Percentiles rank a stretch among this genome's conserved stretches.
Conservation (phyloP, 2,888 invertebrate genomes). For the Temnothorax unifasciatus region DNA sequence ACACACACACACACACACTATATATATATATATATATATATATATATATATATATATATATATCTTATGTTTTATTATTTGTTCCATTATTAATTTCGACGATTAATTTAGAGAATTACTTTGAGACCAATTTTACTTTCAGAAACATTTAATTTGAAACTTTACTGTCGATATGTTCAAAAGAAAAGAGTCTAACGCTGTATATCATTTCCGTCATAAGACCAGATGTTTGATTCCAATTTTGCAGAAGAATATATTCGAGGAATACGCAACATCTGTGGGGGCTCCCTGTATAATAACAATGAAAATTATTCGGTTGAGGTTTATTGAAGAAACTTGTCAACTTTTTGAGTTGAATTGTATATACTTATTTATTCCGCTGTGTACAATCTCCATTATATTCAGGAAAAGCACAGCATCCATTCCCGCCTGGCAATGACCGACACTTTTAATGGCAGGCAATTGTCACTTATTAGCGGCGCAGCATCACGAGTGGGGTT, state of each 20-base stretch:
- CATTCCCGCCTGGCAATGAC: slow-evolving; percentile 41
- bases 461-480: slow-evolving; percentile 56
- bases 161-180: not conserved
- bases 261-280: not conserved
- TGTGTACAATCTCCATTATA: slow-evolving; percentile 28
- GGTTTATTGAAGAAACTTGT: not conserved
- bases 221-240: not conserved
- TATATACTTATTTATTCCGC: not conserved
- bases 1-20: too few species aligned
- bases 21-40: too few species aligned
- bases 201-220: not conserved
- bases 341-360: slow-evolving; percentile 19
- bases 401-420: slow-evolving; percentile 43
- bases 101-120: too few species aligned
- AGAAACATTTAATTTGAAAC: not conserved
- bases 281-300: not conserved
- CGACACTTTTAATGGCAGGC: slow-evolving; percentile 44
- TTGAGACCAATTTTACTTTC: not conserved
- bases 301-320: not conserved
- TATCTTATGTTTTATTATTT: not conserved
- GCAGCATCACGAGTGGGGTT: slow-evolving; percentile 32
- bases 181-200: not conserved
- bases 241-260: not conserved
- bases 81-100: not conserved
- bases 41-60: not conserved